Evolutionary conservation across 2,113 vertebrate species (phyloP), one percentile per base, ranked within the genome.

Genomic region (Callospermophilus lateralis): DNA sequence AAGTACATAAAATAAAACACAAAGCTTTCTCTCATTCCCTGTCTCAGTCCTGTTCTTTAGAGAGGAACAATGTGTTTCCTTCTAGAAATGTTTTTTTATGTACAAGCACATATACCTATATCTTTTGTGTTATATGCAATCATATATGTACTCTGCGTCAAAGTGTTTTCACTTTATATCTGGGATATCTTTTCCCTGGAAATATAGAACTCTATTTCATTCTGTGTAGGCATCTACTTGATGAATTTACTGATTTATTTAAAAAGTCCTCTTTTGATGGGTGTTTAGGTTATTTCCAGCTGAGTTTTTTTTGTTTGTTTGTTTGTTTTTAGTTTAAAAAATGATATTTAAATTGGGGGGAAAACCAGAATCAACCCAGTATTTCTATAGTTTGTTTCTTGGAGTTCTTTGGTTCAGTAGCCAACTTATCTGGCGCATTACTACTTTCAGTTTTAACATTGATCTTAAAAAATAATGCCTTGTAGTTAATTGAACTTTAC

Each of bases 401-500:
- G 74, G 79, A 93, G n/a, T 91, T 89, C 42, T 86, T 94, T 87
- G 51, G 7, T 65, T 85, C 30, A 45, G 20, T 45, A 92, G 6
- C 20, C 20, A 37, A 8, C 32, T 12, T 48, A 30, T 84, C 61
- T 92, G 34, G 19, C 19, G 28, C 55, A n/a, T 91, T 53, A 28
- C 26, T 45, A 16, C 20, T 85, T 95, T 90, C 37, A n/a, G 34
- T 78, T 68, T 51, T 94, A 53, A 78, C 34, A 42, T 58, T 55
- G n/a, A 81, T 84, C 48, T 78, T 95, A 32, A 80, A 30, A 85
- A 51, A 42, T 87, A 84, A 26, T 65, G 37, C 89, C 34, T 92
- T 87, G 51, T 80, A 51, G 16, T 93, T 96, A 90, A 95, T 68
- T 73, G 68, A n/a, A 48, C 39, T 58, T 86, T 84, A 94, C 78